A percentile compares a stretch with the other conserved stretches of the same genome.
phyloP scores from a whole-genome alignment of 2,888 invertebrate species.

The Epistrophella euchroma region DNA sequence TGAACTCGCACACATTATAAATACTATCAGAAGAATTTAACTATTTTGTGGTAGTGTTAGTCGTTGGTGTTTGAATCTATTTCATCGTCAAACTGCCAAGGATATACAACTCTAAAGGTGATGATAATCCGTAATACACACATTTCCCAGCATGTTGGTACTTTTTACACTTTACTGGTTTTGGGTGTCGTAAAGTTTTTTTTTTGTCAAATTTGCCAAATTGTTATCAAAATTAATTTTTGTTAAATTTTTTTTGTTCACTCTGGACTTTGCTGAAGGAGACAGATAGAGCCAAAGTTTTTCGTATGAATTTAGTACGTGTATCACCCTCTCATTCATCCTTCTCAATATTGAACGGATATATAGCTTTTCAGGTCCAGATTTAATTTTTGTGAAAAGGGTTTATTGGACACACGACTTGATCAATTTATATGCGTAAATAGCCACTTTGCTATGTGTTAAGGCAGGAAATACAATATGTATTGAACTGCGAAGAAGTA shows the following conservation, averaged over 20 bases:
- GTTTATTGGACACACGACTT: slow-evolving; percentile 31
- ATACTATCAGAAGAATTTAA: not conserved
- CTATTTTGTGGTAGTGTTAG: too few relatives aligned
- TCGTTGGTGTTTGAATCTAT: not conserved
- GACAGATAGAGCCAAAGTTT: not conserved
- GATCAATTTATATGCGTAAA: slow-evolving; percentile 39
- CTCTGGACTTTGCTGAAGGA: not conserved
- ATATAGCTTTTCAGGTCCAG: not conserved
- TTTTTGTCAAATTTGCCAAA: slow-evolving; percentile 55
- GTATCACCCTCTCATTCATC: slow-evolving; percentile 8
- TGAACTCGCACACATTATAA: not conserved
- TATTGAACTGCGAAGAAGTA: slow-evolving; percentile 12
- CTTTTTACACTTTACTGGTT: slow-evolving; percentile 54
- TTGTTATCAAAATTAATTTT: slow-evolving; percentile 42
- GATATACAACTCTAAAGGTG: slow-evolving; percentile 46
- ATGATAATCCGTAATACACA: slow-evolving; percentile 63
- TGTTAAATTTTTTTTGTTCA: not conserved
- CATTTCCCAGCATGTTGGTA: slow-evolving; percentile 31
- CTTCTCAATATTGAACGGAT: slow-evolving; percentile 16
- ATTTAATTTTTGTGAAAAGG: slow-evolving; percentile 16
- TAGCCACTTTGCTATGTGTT: slow-evolving; percentile 20
- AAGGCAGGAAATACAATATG: not conserved
- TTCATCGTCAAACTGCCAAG: not conserved
- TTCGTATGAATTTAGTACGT: not conserved
- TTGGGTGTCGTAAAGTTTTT: slow-evolving; percentile 46